Conservation (phyloP, 2,113 vertebrate species). For the Anser cygnoides region DNA sequence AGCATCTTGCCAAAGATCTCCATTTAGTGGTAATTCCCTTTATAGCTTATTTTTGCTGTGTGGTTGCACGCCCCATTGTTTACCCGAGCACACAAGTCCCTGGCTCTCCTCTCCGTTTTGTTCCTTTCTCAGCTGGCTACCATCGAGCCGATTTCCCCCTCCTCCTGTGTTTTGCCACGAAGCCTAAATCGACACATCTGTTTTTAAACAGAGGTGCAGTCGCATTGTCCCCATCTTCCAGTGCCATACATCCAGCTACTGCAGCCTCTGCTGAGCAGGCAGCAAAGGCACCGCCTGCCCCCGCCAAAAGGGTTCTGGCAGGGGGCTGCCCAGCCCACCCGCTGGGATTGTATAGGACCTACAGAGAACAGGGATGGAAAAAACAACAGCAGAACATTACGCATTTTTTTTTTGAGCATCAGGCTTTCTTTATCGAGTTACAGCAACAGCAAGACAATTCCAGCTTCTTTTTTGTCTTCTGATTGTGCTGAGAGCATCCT, state of each 20-base stretch:
- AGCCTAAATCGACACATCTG: background rate
- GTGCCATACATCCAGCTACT: background rate
- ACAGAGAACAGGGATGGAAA: background rate
- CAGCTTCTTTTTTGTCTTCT: background rate
- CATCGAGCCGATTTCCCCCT: background rate
- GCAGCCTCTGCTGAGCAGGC: background rate
- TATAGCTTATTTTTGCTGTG: background rate
- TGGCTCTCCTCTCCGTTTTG: background rate
- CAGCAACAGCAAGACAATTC: background rate
- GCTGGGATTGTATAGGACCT: fast-evolving
- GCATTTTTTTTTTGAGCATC: background rate
- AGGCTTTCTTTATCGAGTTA: background rate
- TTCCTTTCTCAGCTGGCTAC: background rate
- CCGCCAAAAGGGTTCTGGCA: background rate
- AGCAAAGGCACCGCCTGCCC: fast-evolving
- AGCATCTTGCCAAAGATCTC: background rate
- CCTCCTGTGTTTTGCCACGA: background rate
- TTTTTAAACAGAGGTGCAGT: background rate
- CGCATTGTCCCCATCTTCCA: background rate
- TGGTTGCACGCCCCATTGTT: background rate
- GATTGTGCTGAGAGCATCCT: background rate
- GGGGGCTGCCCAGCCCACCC: background rate
- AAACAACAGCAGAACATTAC: background rate
- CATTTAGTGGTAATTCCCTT: background rate
- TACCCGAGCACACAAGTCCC: background rate